A percentile compares a stretch with the other conserved stretches of the same genome.
Conservation (phyloP, 2,113 vertebrate genomes). For the Burhinus oedicnemus region DNA sequence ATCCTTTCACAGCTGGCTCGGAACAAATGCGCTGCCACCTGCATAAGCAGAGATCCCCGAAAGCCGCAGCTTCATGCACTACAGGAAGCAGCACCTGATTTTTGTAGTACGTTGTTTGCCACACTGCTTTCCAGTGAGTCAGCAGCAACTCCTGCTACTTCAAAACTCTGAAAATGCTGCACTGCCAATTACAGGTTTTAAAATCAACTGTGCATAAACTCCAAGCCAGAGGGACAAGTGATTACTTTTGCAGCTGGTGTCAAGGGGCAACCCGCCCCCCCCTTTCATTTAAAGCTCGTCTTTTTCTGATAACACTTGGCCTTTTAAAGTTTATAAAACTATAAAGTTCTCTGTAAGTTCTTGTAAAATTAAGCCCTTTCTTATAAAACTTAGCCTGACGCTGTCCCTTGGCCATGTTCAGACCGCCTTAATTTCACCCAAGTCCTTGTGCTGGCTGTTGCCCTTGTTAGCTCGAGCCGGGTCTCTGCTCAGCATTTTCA, state of each 20-base stretch:
- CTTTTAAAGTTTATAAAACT: background rate
- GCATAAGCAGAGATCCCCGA: background rate
- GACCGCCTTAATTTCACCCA: background rate
- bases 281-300: background rate
- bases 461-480: background rate
- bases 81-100: background rate
- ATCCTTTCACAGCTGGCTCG: background rate
- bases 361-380: background rate
- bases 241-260: background rate
- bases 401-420: background rate
- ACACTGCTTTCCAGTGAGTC: background rate
- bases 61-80: background rate
- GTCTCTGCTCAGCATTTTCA: background rate
- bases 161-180: background rate
- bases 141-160: background rate
- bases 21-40: background rate
- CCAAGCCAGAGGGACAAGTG: background rate
- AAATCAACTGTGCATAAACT: background rate
- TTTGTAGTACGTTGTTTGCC: background rate
- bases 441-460: background rate
- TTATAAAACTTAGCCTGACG: background rate
- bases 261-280: rapidly evolving
- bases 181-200: background rate
- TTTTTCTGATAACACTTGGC: background rate
- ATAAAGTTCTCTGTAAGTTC: background rate